A percentile compares a stretch with the other conserved stretches of the same genome.
Evolutionary conservation across 2,888 invertebrate species (phyloP).

Genomic region (Steromphala cineraria): DNA sequence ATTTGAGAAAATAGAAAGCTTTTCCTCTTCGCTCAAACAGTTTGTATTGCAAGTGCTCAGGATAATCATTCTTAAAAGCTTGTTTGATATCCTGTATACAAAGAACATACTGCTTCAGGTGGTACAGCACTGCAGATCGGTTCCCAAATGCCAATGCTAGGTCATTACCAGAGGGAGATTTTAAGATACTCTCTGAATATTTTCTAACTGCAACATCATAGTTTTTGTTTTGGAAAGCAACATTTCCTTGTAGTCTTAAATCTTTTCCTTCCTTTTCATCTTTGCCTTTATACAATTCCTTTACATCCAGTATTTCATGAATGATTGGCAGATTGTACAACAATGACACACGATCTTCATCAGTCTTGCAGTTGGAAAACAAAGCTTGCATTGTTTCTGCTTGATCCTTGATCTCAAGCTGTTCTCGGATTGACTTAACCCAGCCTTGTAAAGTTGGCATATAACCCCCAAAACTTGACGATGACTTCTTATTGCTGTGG

Average conservation of each 20-base stretch:
- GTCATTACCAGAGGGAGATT: constrained; percentile 53
- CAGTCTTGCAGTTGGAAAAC: constrained; percentile 45
- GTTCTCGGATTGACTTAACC: background rate
- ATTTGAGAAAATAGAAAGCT: constrained; percentile 80
- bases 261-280: constrained; percentile 61
- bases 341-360: constrained; percentile 52
- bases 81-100: constrained; percentile 67
- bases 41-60: constrained; percentile 81
- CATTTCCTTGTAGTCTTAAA: constrained; percentile 71
- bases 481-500: background rate
- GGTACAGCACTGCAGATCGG: constrained; percentile 70
- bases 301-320: constrained; percentile 51
- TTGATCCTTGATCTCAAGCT: background rate
- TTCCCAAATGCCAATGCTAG: constrained; percentile 69
- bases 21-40: constrained; percentile 82
- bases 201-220: constrained; percentile 58
- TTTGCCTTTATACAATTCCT: constrained; percentile 55
- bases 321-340: constrained; percentile 45
- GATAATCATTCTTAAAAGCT: constrained; percentile 79
- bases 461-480: background rate
- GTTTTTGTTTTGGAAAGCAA: constrained; percentile 61
- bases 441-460: background rate
- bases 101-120: constrained; percentile 61
- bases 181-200: constrained; percentile 62
- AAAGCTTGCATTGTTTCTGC: constrained; percentile 31